These are phyloP conservation scores for Tragelaphus scriptus DNA, from an alignment of 2,113 vertebrate genomes.

Conservation along the genomic window DNA sequence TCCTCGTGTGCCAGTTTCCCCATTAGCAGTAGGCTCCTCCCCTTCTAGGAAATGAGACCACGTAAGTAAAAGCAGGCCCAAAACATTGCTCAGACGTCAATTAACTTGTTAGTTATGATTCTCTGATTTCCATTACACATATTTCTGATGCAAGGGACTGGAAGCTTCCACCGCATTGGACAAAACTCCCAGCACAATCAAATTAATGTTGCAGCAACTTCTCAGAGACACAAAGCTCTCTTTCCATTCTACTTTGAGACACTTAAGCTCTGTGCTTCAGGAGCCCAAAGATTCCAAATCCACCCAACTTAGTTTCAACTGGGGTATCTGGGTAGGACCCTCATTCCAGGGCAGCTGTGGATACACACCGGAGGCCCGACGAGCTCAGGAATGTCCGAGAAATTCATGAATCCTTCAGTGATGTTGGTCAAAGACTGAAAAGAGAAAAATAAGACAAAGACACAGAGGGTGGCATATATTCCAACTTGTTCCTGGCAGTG, in stretches of 20 bases:
- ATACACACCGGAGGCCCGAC: slow-evolving; percentile 84
- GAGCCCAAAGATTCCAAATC: not conserved
- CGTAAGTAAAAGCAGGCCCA: not conserved
- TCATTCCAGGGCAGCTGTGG: not conserved
- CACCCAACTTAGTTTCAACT: not conserved
- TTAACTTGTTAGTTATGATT: not conserved
- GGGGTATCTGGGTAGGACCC: not conserved
- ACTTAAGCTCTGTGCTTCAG: not conserved
- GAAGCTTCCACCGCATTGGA: not conserved
- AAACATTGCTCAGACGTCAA: rapidly evolving
- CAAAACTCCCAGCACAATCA: not conserved
- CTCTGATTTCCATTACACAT: not conserved
- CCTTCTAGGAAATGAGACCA: not conserved
- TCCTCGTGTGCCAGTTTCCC: not conserved
- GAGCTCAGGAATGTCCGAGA: slow-evolving; percentile 84
- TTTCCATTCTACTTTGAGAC: not conserved
- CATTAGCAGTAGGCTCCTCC: not conserved
- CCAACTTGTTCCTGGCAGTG: not conserved
- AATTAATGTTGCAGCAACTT: not conserved
- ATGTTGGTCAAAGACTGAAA: slow-evolving; percentile 87
- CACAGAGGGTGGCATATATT: not conserved
- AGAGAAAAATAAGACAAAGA: slow-evolving; percentile 22
- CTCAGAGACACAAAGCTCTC: not conserved
- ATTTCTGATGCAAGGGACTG: not conserved
- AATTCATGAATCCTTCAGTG: slow-evolving; percentile 85